These are phyloP conservation scores for Cyprinodon tularosa DNA, from an alignment of 2,113 vertebrate genomes.

Conservation along the genomic window DNA sequence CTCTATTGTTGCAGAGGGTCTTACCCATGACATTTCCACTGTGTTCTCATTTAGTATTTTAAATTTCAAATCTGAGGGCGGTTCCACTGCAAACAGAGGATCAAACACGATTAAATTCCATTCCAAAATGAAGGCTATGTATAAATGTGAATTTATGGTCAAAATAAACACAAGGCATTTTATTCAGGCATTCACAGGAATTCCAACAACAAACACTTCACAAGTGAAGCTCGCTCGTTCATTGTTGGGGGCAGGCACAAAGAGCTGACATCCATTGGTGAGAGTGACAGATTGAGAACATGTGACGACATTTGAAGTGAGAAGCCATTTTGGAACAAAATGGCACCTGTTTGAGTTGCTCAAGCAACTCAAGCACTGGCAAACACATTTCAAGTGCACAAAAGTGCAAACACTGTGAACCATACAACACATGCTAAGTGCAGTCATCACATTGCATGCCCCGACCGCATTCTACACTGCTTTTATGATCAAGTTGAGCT, in stretches of 20 bases:
- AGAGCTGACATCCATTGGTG: slow-evolving; percentile 81
- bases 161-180: slow-evolving; percentile 71
- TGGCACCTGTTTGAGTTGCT: slow-evolving; percentile 95
- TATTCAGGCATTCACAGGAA: slow-evolving; percentile 85
- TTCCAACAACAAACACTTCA: slow-evolving; percentile 92
- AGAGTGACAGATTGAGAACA: slow-evolving; percentile 63
- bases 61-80: slow-evolving; percentile 97
- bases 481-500: slow-evolving; percentile 62
- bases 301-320: slow-evolving; percentile 79
- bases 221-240: slow-evolving; percentile 81
- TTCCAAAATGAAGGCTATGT: slow-evolving; percentile 9
- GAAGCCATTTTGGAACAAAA: slow-evolving; percentile 90
- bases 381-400: slow-evolving; percentile 86
- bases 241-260: slow-evolving; percentile 87
- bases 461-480: slow-evolving; percentile 77
- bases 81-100: slow-evolving; percentile 91
- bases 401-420: slow-evolving; percentile 85
- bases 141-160: slow-evolving; percentile 38
- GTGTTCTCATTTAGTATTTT: slow-evolving; percentile 98
- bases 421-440: slow-evolving; percentile 94
- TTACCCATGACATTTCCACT: slow-evolving; percentile 97
- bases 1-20: slow-evolving; percentile 85
- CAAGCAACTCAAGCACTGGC: slow-evolving; percentile 93
- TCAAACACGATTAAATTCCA: slow-evolving; percentile 66
- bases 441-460: slow-evolving; percentile 91